These are phyloP conservation scores for Mus musculus DNA, from an alignment of 2,113 vertebrate species.

Conservation along the genomic window DNA sequence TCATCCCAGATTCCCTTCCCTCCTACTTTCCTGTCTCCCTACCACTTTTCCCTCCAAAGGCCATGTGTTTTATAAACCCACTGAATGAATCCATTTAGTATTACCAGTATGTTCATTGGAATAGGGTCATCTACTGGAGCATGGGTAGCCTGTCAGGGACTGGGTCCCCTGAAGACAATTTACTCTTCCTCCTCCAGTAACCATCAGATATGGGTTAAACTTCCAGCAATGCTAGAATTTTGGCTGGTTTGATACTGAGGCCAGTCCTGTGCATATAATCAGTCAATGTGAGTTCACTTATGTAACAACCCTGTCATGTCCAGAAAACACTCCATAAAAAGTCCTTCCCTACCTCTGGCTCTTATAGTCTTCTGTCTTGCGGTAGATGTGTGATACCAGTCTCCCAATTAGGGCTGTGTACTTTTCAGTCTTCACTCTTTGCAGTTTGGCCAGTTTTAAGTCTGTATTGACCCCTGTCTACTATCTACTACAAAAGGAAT, in stretches of 20 bases:
- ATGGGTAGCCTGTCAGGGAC: neutral
- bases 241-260: neutral
- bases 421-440: neutral
- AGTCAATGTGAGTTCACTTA: neutral
- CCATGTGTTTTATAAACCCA: neutral
- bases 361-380: neutral
- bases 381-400: neutral
- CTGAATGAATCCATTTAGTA: neutral
- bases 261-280: neutral
- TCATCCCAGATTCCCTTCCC: neutral
- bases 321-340: neutral
- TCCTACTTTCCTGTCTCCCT: neutral
- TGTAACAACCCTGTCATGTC: neutral
- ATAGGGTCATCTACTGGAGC: neutral
- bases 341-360: neutral
- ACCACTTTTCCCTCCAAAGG: neutral
- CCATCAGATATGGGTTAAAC: neutral
- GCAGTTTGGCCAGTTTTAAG: neutral
- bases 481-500: neutral
- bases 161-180: neutral
- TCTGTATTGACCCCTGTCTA: neutral
- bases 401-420: neutral
- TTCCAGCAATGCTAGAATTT: neutral
- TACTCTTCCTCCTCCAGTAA: neutral
- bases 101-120: neutral